A percentile compares a stretch with the other conserved stretches of the same genome.
Conservation (phyloP, 2,113 vertebrate species). For the Syngnathoides biaculeatus region DNA sequence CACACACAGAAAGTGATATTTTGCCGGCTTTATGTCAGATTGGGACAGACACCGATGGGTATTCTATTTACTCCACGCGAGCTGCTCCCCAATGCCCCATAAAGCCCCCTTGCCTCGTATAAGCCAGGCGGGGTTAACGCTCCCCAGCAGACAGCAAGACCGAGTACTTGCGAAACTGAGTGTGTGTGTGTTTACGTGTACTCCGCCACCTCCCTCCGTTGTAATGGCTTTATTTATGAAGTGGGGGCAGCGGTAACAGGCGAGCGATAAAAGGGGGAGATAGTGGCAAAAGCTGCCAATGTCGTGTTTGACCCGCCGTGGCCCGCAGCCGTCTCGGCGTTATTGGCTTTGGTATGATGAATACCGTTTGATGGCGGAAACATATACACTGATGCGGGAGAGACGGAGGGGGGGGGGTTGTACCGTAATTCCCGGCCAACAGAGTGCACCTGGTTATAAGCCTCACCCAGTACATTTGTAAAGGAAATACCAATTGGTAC, state of each 20-base stretch:
- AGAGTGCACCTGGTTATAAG: no score
- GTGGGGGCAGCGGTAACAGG: constrained; percentile 52
- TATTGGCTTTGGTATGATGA: constrained; percentile 37
- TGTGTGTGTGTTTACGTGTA: constrained; percentile 21
- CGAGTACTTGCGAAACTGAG: constrained; percentile 57
- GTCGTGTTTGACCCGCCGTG: constrained; percentile 7
- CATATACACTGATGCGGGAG: neutral
- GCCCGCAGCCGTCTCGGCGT: constrained; percentile 40
- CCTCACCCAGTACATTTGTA: no score
- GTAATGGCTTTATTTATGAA: constrained; percentile 70
- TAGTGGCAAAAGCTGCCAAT: constrained; percentile 10
- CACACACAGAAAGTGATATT: constrained; percentile 42
- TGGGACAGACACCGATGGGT: constrained; percentile 47
- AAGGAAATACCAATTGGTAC: no score
- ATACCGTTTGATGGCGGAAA: constrained; percentile 24
- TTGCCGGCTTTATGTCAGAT: constrained; percentile 55
- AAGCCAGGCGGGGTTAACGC: constrained; percentile 61
- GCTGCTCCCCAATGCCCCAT: constrained; percentile 55
- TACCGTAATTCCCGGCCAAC: no score
- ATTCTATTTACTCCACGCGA: constrained; percentile 58
- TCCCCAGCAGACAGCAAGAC: constrained; percentile 50
- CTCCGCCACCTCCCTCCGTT: constrained; percentile 5
- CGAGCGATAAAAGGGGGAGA: constrained; percentile 51
- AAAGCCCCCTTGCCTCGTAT: constrained; percentile 56
- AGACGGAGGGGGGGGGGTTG: neutral